Conservation (phyloP, 2,797 vertebrate species). For the Alca torda region DNA sequence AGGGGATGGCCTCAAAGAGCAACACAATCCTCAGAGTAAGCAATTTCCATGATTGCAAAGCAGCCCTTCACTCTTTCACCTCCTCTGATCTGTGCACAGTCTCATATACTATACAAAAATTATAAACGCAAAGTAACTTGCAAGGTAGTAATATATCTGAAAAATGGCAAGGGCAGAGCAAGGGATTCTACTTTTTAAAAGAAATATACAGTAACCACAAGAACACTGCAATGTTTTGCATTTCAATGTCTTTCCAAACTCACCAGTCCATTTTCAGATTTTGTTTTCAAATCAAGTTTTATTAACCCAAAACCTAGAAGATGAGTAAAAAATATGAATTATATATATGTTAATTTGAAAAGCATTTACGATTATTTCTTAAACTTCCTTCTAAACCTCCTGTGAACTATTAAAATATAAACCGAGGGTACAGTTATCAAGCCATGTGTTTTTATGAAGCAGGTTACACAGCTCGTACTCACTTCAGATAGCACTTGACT, state of each 20-base stretch:
- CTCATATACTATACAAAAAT: background rate
- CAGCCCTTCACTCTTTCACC: background rate
- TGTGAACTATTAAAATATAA: background rate
- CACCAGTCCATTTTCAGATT: constrained; percentile 96
- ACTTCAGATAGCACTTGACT: background rate
- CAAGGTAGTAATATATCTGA: background rate
- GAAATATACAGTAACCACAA: background rate
- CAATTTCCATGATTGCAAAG: background rate
- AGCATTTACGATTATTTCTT: background rate
- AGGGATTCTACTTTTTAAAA: background rate
- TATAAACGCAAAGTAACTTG: background rate
- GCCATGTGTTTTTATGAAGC: background rate
- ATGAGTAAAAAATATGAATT: background rate
- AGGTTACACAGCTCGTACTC: background rate
- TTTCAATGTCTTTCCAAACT: constrained; percentile 65
- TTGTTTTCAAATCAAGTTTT: constrained; percentile 97
- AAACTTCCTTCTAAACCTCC: background rate
- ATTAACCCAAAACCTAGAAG: constrained; percentile 92
- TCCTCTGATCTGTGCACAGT: background rate
- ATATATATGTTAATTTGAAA: background rate
- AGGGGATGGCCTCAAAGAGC: background rate
- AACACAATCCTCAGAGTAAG: background rate
- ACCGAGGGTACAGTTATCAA: background rate
- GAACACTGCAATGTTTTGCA: background rate
- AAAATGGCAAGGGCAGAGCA: background rate